Conservation (phyloP, 2,113 vertebrate genomes). For the Kryptolebias marmoratus region DNA sequence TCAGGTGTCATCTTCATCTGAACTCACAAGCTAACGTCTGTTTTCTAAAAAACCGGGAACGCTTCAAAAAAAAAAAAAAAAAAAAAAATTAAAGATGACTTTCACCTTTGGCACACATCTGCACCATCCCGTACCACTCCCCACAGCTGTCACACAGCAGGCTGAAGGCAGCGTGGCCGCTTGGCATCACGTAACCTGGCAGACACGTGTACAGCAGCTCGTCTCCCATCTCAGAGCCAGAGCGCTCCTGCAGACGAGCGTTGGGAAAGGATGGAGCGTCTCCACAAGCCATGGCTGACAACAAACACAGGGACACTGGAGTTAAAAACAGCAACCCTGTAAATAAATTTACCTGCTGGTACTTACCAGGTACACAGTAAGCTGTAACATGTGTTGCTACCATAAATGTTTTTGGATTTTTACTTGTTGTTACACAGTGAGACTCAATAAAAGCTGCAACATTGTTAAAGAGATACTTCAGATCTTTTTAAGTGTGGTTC, state of each 20-base stretch:
- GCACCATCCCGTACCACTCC: conserved; percentile 93
- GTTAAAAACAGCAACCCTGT: no score
- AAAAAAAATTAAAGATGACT: not conserved
- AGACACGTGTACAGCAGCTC: conserved; percentile 90
- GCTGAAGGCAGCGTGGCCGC: conserved; percentile 84
- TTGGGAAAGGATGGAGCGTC: conserved; percentile 91
- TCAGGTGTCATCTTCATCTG: conserved; percentile 63
- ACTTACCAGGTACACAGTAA: no score
- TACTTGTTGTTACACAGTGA: not conserved
- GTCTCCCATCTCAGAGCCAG: conserved; percentile 89
- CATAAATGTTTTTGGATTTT: not conserved
- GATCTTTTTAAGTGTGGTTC: no score
- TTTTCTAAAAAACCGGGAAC: conserved; percentile 33
- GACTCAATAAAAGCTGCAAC: no score
- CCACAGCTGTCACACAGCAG: conserved; percentile 93
- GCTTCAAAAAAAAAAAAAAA: not conserved
- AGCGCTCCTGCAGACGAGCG: conserved; percentile 85
- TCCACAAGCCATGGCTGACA: conserved; percentile 87
- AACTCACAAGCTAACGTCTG: conserved; percentile 59
- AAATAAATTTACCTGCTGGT: no score
- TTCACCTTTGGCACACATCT: conserved; percentile 91
- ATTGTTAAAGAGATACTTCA: no score
- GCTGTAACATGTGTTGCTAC: no score
- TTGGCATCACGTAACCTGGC: conserved; percentile 82
- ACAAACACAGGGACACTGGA: conserved; percentile 18